These are phyloP conservation scores for Drosophila eugracilis DNA, from an alignment of 1,140 invertebrate species.

Conservation along the genomic window DNA sequence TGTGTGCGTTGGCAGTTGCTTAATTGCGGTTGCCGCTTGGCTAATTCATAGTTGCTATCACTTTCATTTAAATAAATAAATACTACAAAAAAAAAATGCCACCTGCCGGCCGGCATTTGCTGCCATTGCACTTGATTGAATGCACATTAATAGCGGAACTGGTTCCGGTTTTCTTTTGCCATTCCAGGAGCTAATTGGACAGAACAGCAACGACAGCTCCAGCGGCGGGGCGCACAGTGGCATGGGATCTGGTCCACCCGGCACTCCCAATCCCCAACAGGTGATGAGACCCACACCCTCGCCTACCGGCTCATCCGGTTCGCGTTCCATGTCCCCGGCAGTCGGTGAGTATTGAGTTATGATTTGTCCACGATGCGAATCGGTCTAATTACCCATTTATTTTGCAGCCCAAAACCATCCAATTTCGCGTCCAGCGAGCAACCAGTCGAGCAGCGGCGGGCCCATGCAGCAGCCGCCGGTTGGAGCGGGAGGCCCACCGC, in stretches of 20 bases:
- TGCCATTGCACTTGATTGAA: conserved; percentile 15
- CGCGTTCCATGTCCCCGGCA: conserved; percentile 97
- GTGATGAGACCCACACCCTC: conserved; percentile 95
- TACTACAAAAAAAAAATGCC: conserved; percentile 44
- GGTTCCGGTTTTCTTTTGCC: conserved; percentile 52
- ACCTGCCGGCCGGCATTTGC: conserved; percentile 55
- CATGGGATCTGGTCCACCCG: conserved; percentile 90
- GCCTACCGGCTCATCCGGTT: conserved; percentile 94
- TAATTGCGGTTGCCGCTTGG: conserved; percentile 49
- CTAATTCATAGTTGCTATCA: conserved; percentile 59
- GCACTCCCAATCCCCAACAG: conserved; percentile 89
- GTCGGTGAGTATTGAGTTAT: conserved; percentile 89
- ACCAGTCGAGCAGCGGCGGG: conserved; percentile 89
- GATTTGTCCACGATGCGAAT: background rate
- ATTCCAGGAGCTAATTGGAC: conserved; percentile 92
- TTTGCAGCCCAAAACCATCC: conserved; percentile 76
- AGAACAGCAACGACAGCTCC: conserved; percentile 93
- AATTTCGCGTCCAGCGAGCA: conserved; percentile 91
- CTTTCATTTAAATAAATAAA: conserved; percentile 59
- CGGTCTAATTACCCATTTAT: background rate
- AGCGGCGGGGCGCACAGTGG: conserved; percentile 88
- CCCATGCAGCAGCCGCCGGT: conserved; percentile 85
- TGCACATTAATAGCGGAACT: conserved; percentile 23
- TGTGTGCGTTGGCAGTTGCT: conserved; percentile 14
- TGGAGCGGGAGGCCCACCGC: conserved; percentile 89